Evolutionary conservation across 2,797 vertebrate genomes (phyloP).

Genomic region (Gymnodraco acuticeps): DNA sequence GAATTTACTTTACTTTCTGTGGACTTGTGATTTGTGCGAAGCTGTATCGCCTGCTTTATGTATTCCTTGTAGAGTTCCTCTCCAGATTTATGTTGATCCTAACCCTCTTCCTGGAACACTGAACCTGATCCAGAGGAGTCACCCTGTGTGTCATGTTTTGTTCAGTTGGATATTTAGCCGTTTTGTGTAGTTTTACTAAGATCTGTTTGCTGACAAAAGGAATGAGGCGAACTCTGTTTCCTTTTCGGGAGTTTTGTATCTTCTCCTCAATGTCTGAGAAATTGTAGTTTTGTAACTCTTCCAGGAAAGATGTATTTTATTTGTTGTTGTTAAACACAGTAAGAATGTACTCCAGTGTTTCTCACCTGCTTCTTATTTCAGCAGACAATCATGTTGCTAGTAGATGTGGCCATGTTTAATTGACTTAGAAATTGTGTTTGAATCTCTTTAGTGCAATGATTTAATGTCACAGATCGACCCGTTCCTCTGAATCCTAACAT

Average conservation of each 20-base stretch:
- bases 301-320: conserved; percentile 46
- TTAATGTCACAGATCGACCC: conserved; percentile 53
- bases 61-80: conserved; percentile 69
- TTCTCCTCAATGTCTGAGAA: conserved; percentile 79
- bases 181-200: conserved; percentile 72
- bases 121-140: conserved; percentile 69
- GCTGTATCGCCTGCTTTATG: conserved; percentile 69
- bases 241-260: conserved; percentile 84
- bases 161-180: conserved; percentile 60
- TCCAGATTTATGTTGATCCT: conserved; percentile 72
- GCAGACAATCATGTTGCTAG: conserved; percentile 71
- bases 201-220: conserved; percentile 59
- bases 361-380: conserved; percentile 61
- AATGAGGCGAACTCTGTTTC: conserved; percentile 63
- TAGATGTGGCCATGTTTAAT: conserved; percentile 53
- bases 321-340: conserved; percentile 37
- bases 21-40: conserved; percentile 71
- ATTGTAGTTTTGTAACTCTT: conserved; percentile 85
- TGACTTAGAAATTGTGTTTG: conserved; percentile 38
- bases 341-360: conserved; percentile 74
- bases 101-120: conserved; percentile 67
- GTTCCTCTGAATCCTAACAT: conserved; percentile 54
- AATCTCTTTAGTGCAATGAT: conserved; percentile 40
- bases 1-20: conserved; percentile 74
- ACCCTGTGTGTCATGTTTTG: conserved; percentile 67